Conservation (phyloP, 2,888 invertebrate genomes). For the Drosophila vallismaia region DNA sequence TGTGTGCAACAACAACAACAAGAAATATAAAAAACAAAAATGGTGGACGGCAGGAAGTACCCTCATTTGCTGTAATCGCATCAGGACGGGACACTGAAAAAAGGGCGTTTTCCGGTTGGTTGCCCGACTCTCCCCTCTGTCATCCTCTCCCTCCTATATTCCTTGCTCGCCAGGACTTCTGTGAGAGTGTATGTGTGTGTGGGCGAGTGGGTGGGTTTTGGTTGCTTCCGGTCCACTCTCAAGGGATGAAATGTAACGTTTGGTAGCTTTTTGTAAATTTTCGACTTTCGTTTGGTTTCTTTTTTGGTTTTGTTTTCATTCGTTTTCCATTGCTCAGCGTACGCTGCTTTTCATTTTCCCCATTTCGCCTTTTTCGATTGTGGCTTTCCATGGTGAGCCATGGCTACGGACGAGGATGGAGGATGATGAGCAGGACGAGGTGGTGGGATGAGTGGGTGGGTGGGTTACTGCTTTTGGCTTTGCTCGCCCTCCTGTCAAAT, state of each 20-base stretch:
- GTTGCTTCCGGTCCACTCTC: constrained; percentile 41
- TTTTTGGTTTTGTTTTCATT: constrained; percentile 44
- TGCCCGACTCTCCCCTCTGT: constrained; percentile 60
- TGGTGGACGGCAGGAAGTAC: constrained; percentile 79
- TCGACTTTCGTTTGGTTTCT: constrained; percentile 76
- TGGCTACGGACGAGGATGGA: constrained; percentile 2
- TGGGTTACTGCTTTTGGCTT: constrained; percentile 79
- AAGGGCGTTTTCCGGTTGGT: constrained; percentile 83
- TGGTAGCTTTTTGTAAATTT: constrained; percentile 81
- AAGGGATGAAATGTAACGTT: constrained; percentile 79
- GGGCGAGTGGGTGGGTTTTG: constrained; percentile 27
- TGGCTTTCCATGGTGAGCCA: constrained; percentile 47
- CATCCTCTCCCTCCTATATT: constrained; percentile 15
- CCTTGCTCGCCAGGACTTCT: constrained; percentile 12
- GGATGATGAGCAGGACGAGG: constrained; percentile 20
- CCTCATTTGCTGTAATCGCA: constrained; percentile 80
- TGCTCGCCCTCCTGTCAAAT: constrained; percentile 75
- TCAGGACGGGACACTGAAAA: constrained; percentile 69
- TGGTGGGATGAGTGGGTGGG: constrained; percentile 31
- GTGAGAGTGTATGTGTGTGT: constrained; percentile 14
- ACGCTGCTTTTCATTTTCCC: constrained; percentile 27
- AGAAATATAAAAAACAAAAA: constrained; percentile 58
- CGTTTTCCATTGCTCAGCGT: constrained; percentile 33
- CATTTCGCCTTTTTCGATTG: constrained; percentile 47
- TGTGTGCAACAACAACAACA: neutral